phyloP scores from a whole-genome alignment of 2,797 vertebrate genomes.

The Galaxias olidus region DNA sequence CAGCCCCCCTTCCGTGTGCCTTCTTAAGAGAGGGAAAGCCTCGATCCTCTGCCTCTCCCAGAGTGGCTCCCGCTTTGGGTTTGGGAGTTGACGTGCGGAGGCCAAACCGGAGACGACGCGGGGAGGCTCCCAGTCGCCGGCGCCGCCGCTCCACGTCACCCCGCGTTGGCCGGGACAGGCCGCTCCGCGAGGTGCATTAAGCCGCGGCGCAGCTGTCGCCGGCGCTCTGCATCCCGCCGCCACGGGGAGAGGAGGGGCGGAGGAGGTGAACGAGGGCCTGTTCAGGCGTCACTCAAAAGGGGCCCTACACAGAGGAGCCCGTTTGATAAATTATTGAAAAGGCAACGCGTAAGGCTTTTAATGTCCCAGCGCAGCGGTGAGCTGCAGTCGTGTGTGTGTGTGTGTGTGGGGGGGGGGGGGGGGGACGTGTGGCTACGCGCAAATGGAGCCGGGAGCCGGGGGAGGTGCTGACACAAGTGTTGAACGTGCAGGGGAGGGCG shows the following conservation, averaged over 20 bases:
- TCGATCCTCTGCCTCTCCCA: constrained; percentile 24
- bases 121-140: constrained; percentile 37
- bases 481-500: constrained; percentile 34
- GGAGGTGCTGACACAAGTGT: not conserved
- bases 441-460: constrained; percentile 1
- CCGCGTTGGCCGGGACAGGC: constrained; percentile 56
- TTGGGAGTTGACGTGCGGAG: constrained; percentile 51
- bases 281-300: constrained; percentile 56
- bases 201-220: constrained; percentile 62
- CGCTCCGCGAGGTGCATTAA: constrained; percentile 61
- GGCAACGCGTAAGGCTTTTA: constrained; percentile 67
- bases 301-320: constrained; percentile 47
- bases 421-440: constrained; percentile 42
- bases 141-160: constrained; percentile 53
- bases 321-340: constrained; percentile 76
- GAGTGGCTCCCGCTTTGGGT: constrained; percentile 39
- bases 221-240: constrained; percentile 49
- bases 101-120: constrained; percentile 51
- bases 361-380: constrained; percentile 56
- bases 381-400: constrained; percentile 43
- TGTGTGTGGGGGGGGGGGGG: constrained; percentile 28
- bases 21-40: constrained; percentile 40
- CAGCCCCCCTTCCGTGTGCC: constrained; percentile 42
- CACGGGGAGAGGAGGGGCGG: not conserved
- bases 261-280: constrained; percentile 28